Base-by-base conservation (phyloP, 2,888 invertebrate genomes). In the Adelphocoris suturalis region DNA sequence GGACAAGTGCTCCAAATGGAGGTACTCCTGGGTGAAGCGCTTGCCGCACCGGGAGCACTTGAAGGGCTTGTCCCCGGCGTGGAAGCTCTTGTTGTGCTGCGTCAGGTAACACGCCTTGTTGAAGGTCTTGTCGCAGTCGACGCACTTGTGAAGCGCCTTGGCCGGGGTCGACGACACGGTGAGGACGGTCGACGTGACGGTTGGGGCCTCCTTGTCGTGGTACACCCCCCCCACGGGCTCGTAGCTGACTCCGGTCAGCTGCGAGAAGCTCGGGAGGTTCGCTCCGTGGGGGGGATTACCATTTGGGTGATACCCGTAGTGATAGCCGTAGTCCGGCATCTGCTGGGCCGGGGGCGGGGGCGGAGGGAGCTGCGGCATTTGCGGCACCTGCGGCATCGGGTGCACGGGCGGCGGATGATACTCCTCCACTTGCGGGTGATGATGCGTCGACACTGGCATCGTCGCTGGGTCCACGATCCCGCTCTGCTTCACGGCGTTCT, bases 81-180 rank as follows among this genome's bases (percentile, higher is more conserved):
- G 98, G 94, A 97, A 97, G 92, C 97, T 97, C 93, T 97, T 97
- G 94, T 97, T 97, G 94, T 98, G 98, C 93, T 98, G 98, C 86
- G 97, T 98, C 90, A 98, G 94, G 93, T 98, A 98, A 93, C 98
- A 98, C 85, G 96, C 96, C 92, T 96, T 97, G 93, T 97, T 97
- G 94, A 98, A 98, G 75, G 96, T 94, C 93, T 97, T 97, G 93
- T 96, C 96, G 94, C 98, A 98, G 93, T 96, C 96, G 92, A 95
- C 95, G 93, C 97, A 98, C 93, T 96, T 96, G 93, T 92, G 92
- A 47, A 92, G 86, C 46, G 78, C 11, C 27, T 75, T 89, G 19
- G 90, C 55, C 75, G 89, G 52, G 19, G 86, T 61, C 12, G 80
- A 19, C 57, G 85, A 47, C n/a, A 5, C 23, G n/a, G n/a, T n/a